Evolutionary conservation across 2,113 vertebrate species (phyloP).

Genomic region (Eulemur macaco): DNA sequence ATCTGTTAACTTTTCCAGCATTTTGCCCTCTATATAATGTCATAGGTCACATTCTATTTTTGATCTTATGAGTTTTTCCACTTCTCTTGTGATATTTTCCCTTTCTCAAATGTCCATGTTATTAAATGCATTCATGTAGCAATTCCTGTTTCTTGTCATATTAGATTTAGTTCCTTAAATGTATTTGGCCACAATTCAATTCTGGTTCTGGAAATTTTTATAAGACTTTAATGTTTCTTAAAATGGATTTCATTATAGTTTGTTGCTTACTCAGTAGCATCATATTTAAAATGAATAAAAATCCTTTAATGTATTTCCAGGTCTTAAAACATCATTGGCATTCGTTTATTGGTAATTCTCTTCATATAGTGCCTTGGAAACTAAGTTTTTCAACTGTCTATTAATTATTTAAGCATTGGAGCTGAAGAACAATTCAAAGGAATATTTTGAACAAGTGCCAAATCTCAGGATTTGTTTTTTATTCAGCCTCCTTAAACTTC

Average conservation of each 20-base stretch:
- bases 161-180: slow-evolving; percentile 61
- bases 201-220: slow-evolving; percentile 40
- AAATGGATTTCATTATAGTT: background rate
- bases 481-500: slow-evolving; percentile 12
- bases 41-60: slow-evolving; percentile 8
- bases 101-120: slow-evolving; percentile 19
- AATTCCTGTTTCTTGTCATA: slow-evolving; percentile 52
- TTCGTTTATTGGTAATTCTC: slow-evolving; percentile 16
- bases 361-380: background rate
- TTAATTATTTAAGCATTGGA: slow-evolving; percentile 44
- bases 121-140: slow-evolving; percentile 19
- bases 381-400: slow-evolving; percentile 6
- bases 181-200: slow-evolving; percentile 32
- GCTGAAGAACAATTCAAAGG: slow-evolving; percentile 20
- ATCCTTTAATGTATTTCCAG: background rate
- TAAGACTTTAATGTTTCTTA: background rate
- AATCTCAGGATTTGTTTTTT: background rate
- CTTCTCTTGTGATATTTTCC: background rate
- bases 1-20: background rate
- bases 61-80: background rate
- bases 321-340: background rate
- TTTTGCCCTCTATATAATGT: background rate
- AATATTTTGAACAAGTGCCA: background rate
- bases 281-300: slow-evolving; percentile 34
- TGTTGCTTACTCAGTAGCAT: background rate